A percentile compares a stretch with the other conserved stretches of the same genome.
These are phyloP conservation scores for Anomalospiza imberbis DNA, from an alignment of 2,797 vertebrate genomes.

Conservation along the genomic window DNA sequence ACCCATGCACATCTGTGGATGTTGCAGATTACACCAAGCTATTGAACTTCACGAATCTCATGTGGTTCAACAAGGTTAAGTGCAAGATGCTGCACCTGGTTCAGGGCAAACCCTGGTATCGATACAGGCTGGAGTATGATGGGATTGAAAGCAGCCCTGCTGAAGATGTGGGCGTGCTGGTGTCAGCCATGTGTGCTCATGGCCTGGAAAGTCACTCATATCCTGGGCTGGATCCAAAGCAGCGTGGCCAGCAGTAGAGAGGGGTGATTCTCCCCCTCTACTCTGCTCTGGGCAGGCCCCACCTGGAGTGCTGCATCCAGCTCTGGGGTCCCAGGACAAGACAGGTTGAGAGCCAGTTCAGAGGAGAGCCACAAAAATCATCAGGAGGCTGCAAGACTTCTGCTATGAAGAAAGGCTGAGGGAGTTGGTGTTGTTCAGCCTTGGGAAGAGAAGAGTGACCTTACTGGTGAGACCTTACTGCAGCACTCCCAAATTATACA, in stretches of 20 bases:
- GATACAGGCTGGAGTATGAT: not conserved
- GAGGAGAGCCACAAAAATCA: not conserved
- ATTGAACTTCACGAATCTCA: not conserved
- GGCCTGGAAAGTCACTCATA: not conserved
- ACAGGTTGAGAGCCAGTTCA: not conserved
- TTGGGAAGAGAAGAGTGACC: not conserved
- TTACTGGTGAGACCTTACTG: not conserved
- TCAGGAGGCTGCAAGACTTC: not conserved
- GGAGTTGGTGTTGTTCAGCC: not conserved
- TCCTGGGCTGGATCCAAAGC: not conserved
- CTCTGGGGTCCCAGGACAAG: not conserved
- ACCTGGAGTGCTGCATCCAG: not conserved
- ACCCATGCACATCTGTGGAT: not conserved
- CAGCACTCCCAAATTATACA: not conserved
- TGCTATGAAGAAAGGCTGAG: not conserved
- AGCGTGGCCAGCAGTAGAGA: fast-evolving
- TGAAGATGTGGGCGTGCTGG: not conserved
- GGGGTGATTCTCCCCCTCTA: fast-evolving
- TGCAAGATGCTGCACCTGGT: not conserved
- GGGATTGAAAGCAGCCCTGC: not conserved
- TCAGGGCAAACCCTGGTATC: not conserved
- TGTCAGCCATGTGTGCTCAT: fast-evolving
- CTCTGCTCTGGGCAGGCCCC: not conserved
- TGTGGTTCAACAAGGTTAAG: not conserved
- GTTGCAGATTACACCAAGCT: not conserved